phyloP scores from a whole-genome alignment of 2,113 vertebrate genomes.

The Tympanuchus pallidicinctus region DNA sequence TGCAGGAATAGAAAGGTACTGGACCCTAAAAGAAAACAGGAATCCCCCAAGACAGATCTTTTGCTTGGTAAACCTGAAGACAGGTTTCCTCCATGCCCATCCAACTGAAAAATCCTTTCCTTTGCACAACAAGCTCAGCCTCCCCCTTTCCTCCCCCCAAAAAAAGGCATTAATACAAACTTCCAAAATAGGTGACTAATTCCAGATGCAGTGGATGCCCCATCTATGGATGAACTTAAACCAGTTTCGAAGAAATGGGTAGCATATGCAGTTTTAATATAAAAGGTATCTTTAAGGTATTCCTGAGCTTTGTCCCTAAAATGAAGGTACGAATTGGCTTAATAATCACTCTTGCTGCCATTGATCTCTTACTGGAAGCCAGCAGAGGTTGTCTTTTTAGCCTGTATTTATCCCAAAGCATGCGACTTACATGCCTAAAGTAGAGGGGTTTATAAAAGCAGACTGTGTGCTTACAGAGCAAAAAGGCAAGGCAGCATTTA shows the following conservation, averaged over 20 bases:
- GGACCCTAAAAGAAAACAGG: not conserved
- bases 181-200: not conserved
- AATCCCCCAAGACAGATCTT: not conserved
- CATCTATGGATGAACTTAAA: not conserved
- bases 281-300: not conserved
- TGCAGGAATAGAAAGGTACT: not conserved
- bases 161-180: not conserved
- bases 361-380: not conserved
- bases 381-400: not conserved
- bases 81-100: not conserved
- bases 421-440: not conserved
- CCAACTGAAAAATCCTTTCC: not conserved
- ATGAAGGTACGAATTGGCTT: not conserved
- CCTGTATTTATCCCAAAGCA: not conserved
- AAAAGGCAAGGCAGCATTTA: not conserved
- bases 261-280: not conserved
- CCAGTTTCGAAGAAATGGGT: not conserved
- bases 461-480: fast-evolving
- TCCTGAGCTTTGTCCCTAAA: not conserved
- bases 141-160: not conserved
- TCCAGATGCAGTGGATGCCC: not conserved
- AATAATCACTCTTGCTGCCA: not conserved
- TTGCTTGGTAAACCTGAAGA: not conserved
- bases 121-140: not conserved
- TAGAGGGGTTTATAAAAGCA: not conserved